These are phyloP conservation scores for Himantopus leucocephalus DNA, from an alignment of 2,113 vertebrate species.

Conservation along the genomic window DNA sequence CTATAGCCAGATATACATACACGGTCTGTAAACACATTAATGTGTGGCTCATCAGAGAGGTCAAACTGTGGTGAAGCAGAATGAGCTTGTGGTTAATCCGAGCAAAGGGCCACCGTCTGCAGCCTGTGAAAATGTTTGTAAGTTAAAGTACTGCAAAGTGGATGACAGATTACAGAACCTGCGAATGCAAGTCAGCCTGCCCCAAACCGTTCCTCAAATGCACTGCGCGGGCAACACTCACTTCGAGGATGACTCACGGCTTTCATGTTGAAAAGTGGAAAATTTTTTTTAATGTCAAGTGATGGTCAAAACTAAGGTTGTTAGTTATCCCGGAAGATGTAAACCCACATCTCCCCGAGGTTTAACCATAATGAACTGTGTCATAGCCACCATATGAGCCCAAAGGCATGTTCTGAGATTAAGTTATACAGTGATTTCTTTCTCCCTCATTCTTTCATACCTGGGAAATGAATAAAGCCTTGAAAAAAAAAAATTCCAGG, in stretches of 20 bases:
- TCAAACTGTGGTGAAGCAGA: constrained; percentile 23
- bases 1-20: not conserved
- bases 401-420: not conserved
- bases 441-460: not conserved
- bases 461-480: not conserved
- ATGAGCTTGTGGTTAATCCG: constrained; percentile 19
- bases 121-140: constrained; percentile 3
- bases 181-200: not conserved
- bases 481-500: not conserved
- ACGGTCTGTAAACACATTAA: not conserved
- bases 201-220: constrained; percentile 44
- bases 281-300: not conserved
- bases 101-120: not conserved
- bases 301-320: not conserved
- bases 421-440: not conserved
- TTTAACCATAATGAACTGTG: not conserved
- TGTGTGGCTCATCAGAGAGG: not conserved
- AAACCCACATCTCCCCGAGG: not conserved
- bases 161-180: constrained; percentile 42
- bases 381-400: not conserved
- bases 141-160: not conserved
- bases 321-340: not conserved
- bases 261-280: constrained; percentile 20
- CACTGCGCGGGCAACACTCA: not conserved
- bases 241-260: not conserved